These are phyloP conservation scores for Dolichotis patagonum DNA, from an alignment of 2,113 vertebrate genomes.

Conservation along the genomic window DNA sequence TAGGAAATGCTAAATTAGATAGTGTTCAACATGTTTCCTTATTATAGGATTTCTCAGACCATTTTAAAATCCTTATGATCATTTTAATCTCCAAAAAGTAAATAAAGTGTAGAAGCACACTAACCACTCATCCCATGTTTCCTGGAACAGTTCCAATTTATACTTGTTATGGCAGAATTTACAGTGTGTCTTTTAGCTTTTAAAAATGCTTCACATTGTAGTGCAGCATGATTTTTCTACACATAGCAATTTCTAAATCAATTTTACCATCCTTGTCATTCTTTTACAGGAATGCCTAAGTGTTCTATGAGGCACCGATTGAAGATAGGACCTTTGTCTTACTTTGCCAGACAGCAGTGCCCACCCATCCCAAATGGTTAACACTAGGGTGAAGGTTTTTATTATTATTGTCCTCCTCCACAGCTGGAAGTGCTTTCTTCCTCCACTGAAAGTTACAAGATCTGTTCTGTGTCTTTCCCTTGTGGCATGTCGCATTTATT, in stretches of 20 bases:
- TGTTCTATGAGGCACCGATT: background rate
- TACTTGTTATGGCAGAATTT: background rate
- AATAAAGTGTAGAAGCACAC: background rate
- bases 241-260: background rate
- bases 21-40: background rate
- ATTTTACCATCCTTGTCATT: background rate
- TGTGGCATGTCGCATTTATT: background rate
- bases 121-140: background rate
- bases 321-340: background rate
- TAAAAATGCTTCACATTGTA: background rate
- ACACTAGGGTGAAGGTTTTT: background rate
- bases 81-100: conserved; percentile 6
- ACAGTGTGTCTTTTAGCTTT: background rate
- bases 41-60: background rate
- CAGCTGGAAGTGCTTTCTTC: background rate
- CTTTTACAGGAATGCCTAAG: background rate
- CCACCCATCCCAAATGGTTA: background rate
- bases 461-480: background rate
- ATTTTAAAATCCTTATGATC: background rate
- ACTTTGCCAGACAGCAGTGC: background rate
- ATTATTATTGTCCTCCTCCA: background rate
- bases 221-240: background rate
- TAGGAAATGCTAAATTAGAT: background rate
- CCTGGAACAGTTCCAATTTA: background rate
- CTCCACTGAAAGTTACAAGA: background rate